Percentiles rank a stretch among this genome's conserved stretches.
phyloP scores from a whole-genome alignment of 1,140 invertebrate genomes.

The Medauroidea extradentata region DNA sequence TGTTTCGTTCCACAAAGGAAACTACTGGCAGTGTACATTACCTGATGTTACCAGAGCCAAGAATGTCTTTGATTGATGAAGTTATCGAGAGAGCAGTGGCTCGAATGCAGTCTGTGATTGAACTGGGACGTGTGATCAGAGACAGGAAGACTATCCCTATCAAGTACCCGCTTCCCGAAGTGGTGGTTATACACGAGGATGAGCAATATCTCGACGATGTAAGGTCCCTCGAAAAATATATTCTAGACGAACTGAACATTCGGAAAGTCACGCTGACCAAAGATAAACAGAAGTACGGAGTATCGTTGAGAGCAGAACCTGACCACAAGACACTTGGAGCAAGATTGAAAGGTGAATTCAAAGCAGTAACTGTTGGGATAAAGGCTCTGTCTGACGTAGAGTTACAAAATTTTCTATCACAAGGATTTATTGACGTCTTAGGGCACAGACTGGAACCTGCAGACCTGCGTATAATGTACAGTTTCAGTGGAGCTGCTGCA shows the following conservation, averaged over 20 bases:
- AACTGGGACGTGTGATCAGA: constrained; percentile 86
- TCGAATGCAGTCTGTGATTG: constrained; percentile 93
- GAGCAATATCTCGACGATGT: constrained; percentile 74
- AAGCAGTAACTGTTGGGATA: constrained; percentile 77
- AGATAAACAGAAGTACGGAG: constrained; percentile 91
- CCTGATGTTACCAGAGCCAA: constrained; percentile 76
- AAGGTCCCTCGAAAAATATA: constrained; percentile 75
- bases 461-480: constrained; percentile 85
- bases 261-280: constrained; percentile 80
- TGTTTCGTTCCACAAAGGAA: constrained; percentile 36
- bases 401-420: constrained; percentile 69
- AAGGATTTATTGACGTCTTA: constrained; percentile 65
- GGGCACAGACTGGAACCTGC: constrained; percentile 72
- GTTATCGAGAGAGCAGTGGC: constrained; percentile 86
- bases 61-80: constrained; percentile 69
- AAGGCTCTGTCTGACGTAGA: constrained; percentile 76
- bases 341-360: constrained; percentile 86
- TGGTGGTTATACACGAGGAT: constrained; percentile 91
- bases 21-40: constrained; percentile 76
- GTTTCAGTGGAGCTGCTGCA: constrained; percentile 52
- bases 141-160: constrained; percentile 92
- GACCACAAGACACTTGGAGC: constrained; percentile 83
- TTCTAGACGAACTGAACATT: constrained; percentile 93
- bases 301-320: constrained; percentile 88
- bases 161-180: constrained; percentile 93